Evolutionary conservation across 2,797 vertebrate species (phyloP).

Genomic region (Pseudocheirus occidentalis): DNA sequence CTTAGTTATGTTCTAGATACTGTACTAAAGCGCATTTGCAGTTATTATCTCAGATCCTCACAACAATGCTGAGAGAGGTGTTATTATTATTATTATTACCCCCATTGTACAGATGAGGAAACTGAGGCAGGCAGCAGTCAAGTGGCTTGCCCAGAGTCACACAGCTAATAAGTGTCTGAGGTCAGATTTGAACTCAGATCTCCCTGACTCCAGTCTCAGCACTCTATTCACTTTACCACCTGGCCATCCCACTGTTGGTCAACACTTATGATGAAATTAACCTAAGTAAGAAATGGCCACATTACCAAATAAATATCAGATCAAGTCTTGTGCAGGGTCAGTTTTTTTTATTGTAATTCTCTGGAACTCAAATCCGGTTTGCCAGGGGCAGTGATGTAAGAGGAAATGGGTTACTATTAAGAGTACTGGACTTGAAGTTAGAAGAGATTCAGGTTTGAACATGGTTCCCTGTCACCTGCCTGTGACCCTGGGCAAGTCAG

Average conservation of each 20-base stretch:
- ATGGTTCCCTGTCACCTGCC: neutral
- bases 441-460: neutral
- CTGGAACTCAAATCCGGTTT: neutral
- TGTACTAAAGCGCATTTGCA: neutral
- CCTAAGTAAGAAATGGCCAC: neutral
- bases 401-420: neutral
- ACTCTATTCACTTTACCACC: neutral
- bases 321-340: neutral
- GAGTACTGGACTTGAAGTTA: neutral
- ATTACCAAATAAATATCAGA: neutral
- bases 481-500: neutral
- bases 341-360: neutral
- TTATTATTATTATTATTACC: neutral
- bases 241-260: neutral
- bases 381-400: neutral
- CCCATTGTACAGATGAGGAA: neutral
- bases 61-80: neutral
- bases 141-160: neutral
- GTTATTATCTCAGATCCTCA: neutral
- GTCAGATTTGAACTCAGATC: neutral
- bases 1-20: neutral
- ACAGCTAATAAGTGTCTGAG: neutral
- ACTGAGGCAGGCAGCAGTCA: neutral
- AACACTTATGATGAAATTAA: neutral
- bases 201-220: neutral